These are phyloP conservation scores for Zootoca vivipara DNA, from an alignment of 2,113 vertebrate species.

Conservation along the genomic window DNA sequence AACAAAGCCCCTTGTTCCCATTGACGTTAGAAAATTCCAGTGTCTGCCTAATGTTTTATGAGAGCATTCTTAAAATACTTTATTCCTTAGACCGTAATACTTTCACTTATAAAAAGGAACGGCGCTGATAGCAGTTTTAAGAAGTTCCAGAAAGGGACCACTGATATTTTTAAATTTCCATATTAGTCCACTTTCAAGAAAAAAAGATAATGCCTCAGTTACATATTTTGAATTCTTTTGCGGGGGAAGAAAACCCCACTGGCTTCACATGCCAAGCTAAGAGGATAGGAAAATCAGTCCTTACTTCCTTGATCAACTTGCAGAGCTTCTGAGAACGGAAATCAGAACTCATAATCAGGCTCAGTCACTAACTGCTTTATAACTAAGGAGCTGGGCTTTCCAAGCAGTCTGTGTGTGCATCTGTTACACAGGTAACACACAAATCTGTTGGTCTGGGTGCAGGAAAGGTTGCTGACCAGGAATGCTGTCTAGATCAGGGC, in stretches of 20 bases:
- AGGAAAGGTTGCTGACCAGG: neutral
- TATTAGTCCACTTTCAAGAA: constrained; percentile 80
- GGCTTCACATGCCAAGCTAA: constrained; percentile 79
- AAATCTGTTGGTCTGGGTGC: neutral
- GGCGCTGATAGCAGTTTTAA: constrained; percentile 79
- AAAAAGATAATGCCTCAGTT: constrained; percentile 73
- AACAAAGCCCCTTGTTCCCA: constrained; percentile 68
- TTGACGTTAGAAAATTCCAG: constrained; percentile 77
- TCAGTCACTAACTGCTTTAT: constrained; percentile 24
- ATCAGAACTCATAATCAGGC: constrained; percentile 25
- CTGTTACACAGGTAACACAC: neutral
- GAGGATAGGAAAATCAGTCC: constrained; percentile 70
- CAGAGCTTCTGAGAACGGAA: constrained; percentile 64
- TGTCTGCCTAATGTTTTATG: constrained; percentile 74
- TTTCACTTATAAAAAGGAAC: constrained; percentile 80
- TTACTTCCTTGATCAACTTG: constrained; percentile 67
- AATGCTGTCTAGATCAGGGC: neutral
- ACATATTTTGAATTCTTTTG: constrained; percentile 81
- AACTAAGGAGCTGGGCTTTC: constrained; percentile 2
- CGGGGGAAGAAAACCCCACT: constrained; percentile 37
- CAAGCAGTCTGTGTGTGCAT: neutral
- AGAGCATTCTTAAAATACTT: constrained; percentile 81
- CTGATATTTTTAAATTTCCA: constrained; percentile 79
- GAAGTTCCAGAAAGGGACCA: constrained; percentile 79
- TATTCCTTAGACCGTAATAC: constrained; percentile 74